phyloP scores from a whole-genome alignment of 2,888 invertebrate species.

The Hypsopygia costalis region DNA sequence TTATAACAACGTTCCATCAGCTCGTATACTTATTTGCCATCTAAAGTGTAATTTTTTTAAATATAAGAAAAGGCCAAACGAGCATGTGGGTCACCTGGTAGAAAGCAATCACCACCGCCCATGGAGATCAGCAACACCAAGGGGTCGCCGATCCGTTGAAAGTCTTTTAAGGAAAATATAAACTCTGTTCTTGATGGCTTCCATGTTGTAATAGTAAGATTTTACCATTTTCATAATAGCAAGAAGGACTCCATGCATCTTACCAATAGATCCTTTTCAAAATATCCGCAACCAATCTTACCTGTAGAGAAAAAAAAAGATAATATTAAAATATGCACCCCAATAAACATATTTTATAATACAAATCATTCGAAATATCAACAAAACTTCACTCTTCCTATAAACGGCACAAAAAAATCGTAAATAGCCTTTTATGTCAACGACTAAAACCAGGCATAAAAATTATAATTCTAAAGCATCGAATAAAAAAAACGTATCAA shows the following conservation, averaged over 20 bases:
- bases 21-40: too few relatives aligned
- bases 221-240: too few relatives aligned
- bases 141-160: too few relatives aligned
- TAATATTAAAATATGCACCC: not conserved
- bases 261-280: not conserved
- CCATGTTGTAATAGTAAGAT: too few relatives aligned
- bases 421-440: not conserved
- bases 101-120: too few relatives aligned
- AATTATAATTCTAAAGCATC: not conserved
- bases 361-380: slow-evolving; percentile 5
- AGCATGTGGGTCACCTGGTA: too few relatives aligned
- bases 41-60: too few relatives aligned
- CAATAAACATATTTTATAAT: not conserved
- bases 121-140: too few relatives aligned
- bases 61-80: too few relatives aligned
- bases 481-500: not conserved
- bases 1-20: too few relatives aligned
- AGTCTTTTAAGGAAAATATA: too few relatives aligned
- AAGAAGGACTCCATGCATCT: not conserved
- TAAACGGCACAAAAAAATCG: not conserved
- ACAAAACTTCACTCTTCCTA: not conserved
- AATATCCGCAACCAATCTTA: not conserved
- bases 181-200: too few relatives aligned
- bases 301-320: not conserved
- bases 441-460: not conserved